A percentile compares a stretch with the other conserved stretches of the same genome.
Conservation (phyloP, 2,888 invertebrate genomes). For the Strigamia transsilvanica region DNA sequence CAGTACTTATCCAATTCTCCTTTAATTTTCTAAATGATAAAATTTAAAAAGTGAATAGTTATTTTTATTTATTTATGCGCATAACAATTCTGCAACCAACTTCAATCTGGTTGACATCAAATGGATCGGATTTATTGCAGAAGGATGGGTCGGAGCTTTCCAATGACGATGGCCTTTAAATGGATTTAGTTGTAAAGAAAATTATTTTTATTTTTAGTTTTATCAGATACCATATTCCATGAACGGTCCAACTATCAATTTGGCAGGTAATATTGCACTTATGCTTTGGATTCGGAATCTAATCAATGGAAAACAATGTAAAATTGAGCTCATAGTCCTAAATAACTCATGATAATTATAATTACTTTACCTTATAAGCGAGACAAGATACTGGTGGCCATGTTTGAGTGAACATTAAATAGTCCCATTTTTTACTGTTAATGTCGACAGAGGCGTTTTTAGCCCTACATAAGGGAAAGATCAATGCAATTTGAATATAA, state of each 20-base stretch:
- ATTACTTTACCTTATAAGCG: too few relatives aligned
- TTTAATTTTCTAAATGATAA: slow-evolving; percentile 66
- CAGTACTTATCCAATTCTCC: slow-evolving; percentile 71
- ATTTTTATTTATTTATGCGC: not conserved
- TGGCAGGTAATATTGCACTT: slow-evolving; percentile 73
- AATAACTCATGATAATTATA: too few relatives aligned
- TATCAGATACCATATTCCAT: slow-evolving; percentile 73
- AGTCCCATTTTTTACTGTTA: not conserved
- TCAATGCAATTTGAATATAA: not conserved
- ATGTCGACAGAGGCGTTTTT: not conserved
- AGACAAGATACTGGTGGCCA: too few relatives aligned
- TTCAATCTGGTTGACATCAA: slow-evolving; percentile 71
- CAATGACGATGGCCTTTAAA: slow-evolving; percentile 73
- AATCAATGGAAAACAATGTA: not conserved
- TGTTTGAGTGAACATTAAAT: too few relatives aligned
- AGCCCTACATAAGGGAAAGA: not conserved
- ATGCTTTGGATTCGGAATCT: slow-evolving; percentile 68
- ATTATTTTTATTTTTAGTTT: not conserved
- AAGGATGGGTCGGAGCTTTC: slow-evolving; percentile 74
- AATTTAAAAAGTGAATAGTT: not conserved
- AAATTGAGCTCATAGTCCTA: not conserved
- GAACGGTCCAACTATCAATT: slow-evolving; percentile 77
- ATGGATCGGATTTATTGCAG: slow-evolving; percentile 76
- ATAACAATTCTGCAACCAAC: not conserved
- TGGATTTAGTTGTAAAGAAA: slow-evolving; percentile 17